A percentile compares a stretch with the other conserved stretches of the same genome.
Conservation (phyloP, 2,797 vertebrate genomes). For the Enteromius anoplus region DNA sequence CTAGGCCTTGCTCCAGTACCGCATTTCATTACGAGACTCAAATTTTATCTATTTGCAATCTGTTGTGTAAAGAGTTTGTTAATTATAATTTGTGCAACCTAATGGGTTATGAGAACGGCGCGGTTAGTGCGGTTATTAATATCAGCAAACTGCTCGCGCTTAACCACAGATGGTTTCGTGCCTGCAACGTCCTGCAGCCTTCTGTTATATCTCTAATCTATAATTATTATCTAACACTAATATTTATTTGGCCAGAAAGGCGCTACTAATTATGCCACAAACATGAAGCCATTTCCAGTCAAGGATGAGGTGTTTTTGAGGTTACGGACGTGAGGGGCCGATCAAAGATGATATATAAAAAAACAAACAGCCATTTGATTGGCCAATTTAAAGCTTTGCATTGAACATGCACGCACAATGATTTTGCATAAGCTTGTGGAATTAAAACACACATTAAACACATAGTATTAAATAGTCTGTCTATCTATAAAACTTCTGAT, state of each 20-base stretch:
- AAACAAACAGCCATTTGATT: neutral
- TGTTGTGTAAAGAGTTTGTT: conserved; percentile 51
- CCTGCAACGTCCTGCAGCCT: conserved; percentile 19
- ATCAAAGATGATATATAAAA: neutral
- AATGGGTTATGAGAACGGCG: conserved; percentile 42
- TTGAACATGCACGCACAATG: neutral
- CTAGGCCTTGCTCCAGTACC: conserved; percentile 13
- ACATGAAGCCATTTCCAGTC: conserved; percentile 7
- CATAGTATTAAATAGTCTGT: too few species aligned
- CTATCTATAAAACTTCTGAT: neutral
- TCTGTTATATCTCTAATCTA: conserved; percentile 49
- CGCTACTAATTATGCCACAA: conserved; percentile 11
- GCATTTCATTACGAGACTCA: conserved; percentile 32
- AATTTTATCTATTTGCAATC: conserved; percentile 47
- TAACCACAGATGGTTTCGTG: conserved; percentile 45
- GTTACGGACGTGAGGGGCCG: neutral
- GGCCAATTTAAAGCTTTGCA: neutral
- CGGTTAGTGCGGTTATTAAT: conserved; percentile 48
- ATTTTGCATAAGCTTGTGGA: neutral
- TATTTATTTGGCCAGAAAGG: conserved; percentile 38
- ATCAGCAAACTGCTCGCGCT: conserved; percentile 13
- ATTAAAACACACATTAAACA: neutral
- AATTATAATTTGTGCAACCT: conserved; percentile 50
- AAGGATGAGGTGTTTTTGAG: neutral
- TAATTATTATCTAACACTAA: conserved; percentile 44